phyloP scores from a whole-genome alignment of 2,888 invertebrate genomes.

The Volucella inflata region DNA sequence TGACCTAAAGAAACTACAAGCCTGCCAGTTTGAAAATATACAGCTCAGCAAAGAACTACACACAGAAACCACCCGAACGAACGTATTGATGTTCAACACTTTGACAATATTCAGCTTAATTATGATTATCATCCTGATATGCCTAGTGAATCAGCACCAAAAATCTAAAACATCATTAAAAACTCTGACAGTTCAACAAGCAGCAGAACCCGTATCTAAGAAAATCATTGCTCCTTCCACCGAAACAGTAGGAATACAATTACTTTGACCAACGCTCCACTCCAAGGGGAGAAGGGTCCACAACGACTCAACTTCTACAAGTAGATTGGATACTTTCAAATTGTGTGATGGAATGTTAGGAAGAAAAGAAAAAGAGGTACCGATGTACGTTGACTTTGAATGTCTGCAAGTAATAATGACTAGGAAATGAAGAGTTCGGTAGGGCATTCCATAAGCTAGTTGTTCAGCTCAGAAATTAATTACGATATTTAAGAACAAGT shows the following conservation, averaged over 20 bases:
- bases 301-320: not conserved
- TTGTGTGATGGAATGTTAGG: too few relatives aligned
- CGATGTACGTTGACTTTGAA: too few relatives aligned
- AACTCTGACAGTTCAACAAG: not conserved
- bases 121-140: not conserved
- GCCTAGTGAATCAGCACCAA: slow-evolving; percentile 12
- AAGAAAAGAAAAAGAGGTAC: too few relatives aligned
- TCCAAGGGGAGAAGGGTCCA: not conserved
- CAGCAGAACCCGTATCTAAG: not conserved
- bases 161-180: slow-evolving; percentile 2
- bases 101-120: not conserved
- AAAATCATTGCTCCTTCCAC: slow-evolving; percentile 13
- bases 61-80: not conserved
- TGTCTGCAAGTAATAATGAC: too few relatives aligned
- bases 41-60: too few relatives aligned
- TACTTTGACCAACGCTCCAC: not conserved
- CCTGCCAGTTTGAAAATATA: too few relatives aligned
- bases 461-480: too few relatives aligned
- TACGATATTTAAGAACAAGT: too few relatives aligned
- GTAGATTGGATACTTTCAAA: too few relatives aligned
- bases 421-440: too few relatives aligned
- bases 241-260: not conserved
- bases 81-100: not conserved
- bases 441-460: too few relatives aligned
- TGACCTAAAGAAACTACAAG: too few relatives aligned